Evolutionary conservation across 2,113 vertebrate species (phyloP).

Genomic region (Crotalus helleri): DNA sequence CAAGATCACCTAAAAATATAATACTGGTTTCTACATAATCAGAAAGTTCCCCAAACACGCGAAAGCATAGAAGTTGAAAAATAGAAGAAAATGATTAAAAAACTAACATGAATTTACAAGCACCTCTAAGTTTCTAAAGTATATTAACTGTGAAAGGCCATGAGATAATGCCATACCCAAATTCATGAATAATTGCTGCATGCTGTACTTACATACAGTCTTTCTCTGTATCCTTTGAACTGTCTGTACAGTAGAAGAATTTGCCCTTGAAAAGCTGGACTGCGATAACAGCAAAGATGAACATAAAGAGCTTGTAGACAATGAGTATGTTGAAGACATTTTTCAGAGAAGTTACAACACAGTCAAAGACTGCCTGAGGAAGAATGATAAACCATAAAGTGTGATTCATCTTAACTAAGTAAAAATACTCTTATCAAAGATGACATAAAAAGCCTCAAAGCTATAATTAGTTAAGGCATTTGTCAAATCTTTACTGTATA

Average conservation of each 20-base stretch:
- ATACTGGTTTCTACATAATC: background rate
- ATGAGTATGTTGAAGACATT: conserved; percentile 99
- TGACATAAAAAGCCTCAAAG: background rate
- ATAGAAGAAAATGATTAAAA: background rate
- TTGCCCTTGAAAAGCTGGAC: conserved; percentile 99
- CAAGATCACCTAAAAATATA: background rate
- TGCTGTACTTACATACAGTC: conserved; percentile 88
- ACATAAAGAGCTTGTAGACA: conserved; percentile 99
- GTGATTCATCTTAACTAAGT: background rate
- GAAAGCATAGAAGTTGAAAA: background rate
- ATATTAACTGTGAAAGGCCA: background rate
- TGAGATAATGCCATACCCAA: background rate
- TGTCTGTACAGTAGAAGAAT: conserved; percentile 97
- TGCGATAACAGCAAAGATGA: conserved; percentile 98
- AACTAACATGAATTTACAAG: background rate
- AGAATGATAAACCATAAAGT: background rate
- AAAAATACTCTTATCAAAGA: background rate
- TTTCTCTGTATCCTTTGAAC: conserved; percentile 93
- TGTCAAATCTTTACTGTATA: background rate
- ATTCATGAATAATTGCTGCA: background rate
- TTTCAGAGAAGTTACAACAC: conserved; percentile 95
- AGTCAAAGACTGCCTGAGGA: conserved; percentile 84
- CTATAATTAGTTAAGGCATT: background rate
- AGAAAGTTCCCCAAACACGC: background rate
- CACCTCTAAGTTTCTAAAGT: background rate